Conservation (phyloP, 2,888 invertebrate genomes). For the Machimus rusticus region DNA sequence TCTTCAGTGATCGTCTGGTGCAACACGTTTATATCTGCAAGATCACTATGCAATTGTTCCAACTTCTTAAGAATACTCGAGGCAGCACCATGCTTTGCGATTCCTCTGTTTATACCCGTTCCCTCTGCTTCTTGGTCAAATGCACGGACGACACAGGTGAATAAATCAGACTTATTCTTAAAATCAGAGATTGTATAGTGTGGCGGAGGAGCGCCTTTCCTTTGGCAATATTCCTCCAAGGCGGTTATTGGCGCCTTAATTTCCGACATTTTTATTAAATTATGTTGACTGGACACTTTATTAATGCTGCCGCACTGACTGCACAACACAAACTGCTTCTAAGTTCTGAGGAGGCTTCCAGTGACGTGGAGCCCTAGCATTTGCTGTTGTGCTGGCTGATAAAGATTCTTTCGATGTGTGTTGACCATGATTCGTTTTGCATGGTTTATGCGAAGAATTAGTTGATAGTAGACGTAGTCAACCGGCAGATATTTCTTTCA, state of each 20-base stretch:
- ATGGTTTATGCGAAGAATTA: neutral
- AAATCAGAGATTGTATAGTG: neutral
- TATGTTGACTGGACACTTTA: conserved; percentile 47
- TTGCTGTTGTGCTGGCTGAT: neutral
- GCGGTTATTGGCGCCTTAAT: neutral
- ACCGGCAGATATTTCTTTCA: no score
- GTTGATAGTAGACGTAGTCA: neutral
- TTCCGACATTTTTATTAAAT: neutral
- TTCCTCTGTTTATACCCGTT: conserved; percentile 63
- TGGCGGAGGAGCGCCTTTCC: neutral
- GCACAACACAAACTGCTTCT: conserved; percentile 48
- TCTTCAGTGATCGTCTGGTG: conserved; percentile 48
- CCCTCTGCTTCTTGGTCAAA: conserved; percentile 55
- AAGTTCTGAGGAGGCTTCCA: neutral
- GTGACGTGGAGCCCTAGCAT: neutral
- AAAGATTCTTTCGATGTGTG: neutral
- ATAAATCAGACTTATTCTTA: neutral
- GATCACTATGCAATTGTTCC: conserved; percentile 54
- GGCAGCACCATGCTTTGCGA: conserved; percentile 61
- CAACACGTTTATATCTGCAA: conserved; percentile 47
- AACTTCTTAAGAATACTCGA: conserved; percentile 62
- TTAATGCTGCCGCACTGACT: conserved; percentile 57
- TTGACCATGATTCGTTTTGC: conserved; percentile 49
- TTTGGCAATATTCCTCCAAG: neutral
- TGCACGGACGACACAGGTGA: neutral